Conservation (phyloP, 2,113 vertebrate genomes). For the Limnothrissa miodon region DNA sequence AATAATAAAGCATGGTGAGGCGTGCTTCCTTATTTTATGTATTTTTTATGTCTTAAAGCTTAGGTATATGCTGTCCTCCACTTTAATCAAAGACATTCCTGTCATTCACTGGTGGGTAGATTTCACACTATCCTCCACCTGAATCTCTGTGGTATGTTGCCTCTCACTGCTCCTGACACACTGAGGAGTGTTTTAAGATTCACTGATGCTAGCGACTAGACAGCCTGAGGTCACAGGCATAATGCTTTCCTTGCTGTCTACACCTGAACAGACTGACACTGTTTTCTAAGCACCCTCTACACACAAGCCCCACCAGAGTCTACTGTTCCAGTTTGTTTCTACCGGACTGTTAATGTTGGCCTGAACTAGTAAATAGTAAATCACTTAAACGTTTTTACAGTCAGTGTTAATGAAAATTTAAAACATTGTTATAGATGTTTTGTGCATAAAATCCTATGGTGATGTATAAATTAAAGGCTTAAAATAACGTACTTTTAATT, state of each 20-base stretch:
- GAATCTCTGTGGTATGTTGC: conserved; percentile 7
- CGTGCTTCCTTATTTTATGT: neutral
- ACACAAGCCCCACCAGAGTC: neutral
- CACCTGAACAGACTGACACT: neutral
- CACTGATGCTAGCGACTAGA: neutral
- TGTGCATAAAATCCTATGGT: neutral
- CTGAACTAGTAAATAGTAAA: neutral
- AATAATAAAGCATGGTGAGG: conserved; percentile 1
- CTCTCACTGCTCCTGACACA: neutral
- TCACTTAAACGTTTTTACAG: neutral
- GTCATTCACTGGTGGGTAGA: neutral
- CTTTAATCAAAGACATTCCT: neutral
- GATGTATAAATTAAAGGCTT: neutral
- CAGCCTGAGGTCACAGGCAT: neutral
- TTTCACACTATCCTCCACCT: neutral
- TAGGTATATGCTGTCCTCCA: neutral
- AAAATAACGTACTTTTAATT: neutral
- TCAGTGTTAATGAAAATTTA: neutral
- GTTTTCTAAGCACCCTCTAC: neutral
- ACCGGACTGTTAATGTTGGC: neutral
- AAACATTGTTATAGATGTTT: neutral
- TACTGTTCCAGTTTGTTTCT: neutral
- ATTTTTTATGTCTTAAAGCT: neutral
- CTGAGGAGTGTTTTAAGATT: neutral
- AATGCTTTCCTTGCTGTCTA: neutral